These are phyloP conservation scores for Scophthalmus maximus DNA, from an alignment of 2,113 vertebrate species.

Conservation along the genomic window DNA sequence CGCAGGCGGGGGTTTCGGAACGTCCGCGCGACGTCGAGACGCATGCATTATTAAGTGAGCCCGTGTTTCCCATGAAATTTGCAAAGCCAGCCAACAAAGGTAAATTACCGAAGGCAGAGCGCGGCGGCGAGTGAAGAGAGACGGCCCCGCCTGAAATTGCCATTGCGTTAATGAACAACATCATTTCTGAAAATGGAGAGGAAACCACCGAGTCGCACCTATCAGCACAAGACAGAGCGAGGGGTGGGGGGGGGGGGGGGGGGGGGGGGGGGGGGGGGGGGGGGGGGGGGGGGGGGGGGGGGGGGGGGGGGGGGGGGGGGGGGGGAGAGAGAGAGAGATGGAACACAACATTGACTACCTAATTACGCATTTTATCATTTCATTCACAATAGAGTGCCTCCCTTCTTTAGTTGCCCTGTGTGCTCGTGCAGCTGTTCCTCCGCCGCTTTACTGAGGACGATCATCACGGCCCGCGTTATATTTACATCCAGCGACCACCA, in stretches of 20 bases:
- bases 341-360: slow-evolving; percentile 78
- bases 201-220: slow-evolving; percentile 68
- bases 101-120: slow-evolving; percentile 77
- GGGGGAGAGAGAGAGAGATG: slow-evolving; percentile 51
- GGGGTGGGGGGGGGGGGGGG: slow-evolving; percentile 9
- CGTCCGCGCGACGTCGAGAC: slow-evolving; percentile 50
- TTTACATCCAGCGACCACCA: slow-evolving; percentile 73
- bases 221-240: slow-evolving; percentile 68
- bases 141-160: slow-evolving; percentile 56
- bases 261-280: slow-evolving; percentile 12
- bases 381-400: slow-evolving; percentile 81
- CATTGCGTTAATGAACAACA: slow-evolving; percentile 73
- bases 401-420: slow-evolving; percentile 71
- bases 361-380: slow-evolving; percentile 85
- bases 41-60: slow-evolving; percentile 78
- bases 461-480: slow-evolving; percentile 82
- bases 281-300: slow-evolving; percentile 44
- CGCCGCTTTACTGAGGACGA: slow-evolving; percentile 86
- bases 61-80: slow-evolving; percentile 74
- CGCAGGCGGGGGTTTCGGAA: slow-evolving; percentile 66
- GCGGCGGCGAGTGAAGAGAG: slow-evolving; percentile 11
- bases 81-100: slow-evolving; percentile 76
- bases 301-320: slow-evolving; percentile 5
- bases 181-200: slow-evolving; percentile 72
- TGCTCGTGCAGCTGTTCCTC: slow-evolving; percentile 83